phyloP scores from a whole-genome alignment of 2,888 invertebrate genomes.

The Amphiduros pacificus region DNA sequence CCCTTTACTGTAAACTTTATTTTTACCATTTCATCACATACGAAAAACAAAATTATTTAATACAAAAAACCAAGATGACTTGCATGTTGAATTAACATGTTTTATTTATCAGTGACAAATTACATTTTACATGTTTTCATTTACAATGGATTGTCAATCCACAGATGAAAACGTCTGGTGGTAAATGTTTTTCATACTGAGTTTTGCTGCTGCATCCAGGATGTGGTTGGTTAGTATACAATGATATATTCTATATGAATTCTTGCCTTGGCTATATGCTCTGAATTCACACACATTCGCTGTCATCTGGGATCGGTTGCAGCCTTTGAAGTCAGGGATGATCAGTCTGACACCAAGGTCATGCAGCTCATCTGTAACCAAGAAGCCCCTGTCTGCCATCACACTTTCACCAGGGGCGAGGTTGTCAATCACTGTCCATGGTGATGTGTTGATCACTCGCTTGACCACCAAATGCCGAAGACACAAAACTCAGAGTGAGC shows the following conservation, averaged over 20 bases:
- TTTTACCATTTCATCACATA: too few species aligned
- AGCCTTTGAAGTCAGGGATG: constrained; percentile 22
- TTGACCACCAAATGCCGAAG: constrained; percentile 21
- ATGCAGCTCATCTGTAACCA: constrained; percentile 9
- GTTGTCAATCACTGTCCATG: constrained; percentile 7
- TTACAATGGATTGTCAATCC: too few species aligned
- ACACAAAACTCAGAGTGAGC: constrained; percentile 21
- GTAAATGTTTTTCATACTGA: too few species aligned
- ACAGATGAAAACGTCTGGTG: too few species aligned
- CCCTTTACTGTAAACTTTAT: too few species aligned
- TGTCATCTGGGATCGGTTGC: constrained; percentile 17
- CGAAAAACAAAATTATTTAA: too few species aligned
- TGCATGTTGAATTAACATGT: too few species aligned
- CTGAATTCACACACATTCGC: constrained; percentile 6
- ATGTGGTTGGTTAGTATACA: constrained; percentile 18
- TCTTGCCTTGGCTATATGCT: constrained; percentile 17
- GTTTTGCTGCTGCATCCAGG: too few species aligned
- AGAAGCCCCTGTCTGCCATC: constrained; percentile 24
- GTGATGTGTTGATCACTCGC: constrained; percentile 23
- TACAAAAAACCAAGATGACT: too few species aligned
- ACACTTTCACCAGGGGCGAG: constrained; percentile 16
- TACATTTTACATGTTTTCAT: too few species aligned
- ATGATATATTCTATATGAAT: constrained; percentile 21
- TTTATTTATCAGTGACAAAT: too few species aligned
- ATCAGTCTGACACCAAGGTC: constrained; percentile 21